Base-by-base conservation (phyloP, 1,140 invertebrate genomes). In the Subanguina moxae region DNA sequence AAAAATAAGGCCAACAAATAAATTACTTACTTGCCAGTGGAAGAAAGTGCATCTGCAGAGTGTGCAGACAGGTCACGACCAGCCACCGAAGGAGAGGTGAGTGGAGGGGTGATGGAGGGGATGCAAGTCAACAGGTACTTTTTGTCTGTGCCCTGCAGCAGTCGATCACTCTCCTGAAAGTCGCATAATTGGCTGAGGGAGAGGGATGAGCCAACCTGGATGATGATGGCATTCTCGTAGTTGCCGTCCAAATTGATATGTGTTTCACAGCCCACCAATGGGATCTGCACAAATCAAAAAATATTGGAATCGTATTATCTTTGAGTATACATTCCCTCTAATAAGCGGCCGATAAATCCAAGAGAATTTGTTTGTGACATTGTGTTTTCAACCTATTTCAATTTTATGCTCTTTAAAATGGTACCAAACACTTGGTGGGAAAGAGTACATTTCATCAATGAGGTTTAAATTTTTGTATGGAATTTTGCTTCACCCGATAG, bases 51-150 rank as follows among this genome's bases (percentile, higher is more conserved):
- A 38, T 38, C 32, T 38, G 3, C 11, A 38, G 32, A 38, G 32
- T 38, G 32, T 38, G 32, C 3, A 38, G 32, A 38, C 32, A 38
- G 3, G 3, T 11, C n/a, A 52, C n/a, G 3, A 15, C 48, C 48
- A 25, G 3, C 48, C 23, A 42, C 19, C 19, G 42, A 21, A 25
- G 0, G n/a, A 15, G 42, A 62, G 43, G 19, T 19, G 42, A 46
- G 23, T 7, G 61, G 21, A 21, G 30, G 43, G n/a, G 66, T 27
- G 25, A 62, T 58, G 0, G 77, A 76, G 11, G 79, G 79, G 45
- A 81, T 82, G 58, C 79, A 81, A 15, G 79, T 81, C 15, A 81
- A 64, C 15, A 81, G 65, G 63, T 80, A 81, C 38, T 81, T 78
- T 46, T 78, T 80, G 32, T 19, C 28, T 48, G 38, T 52, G 3